A percentile compares a stretch with the other conserved stretches of the same genome.
Conservation (phyloP, 2,888 invertebrate genomes). For the Helicoverpa assulta region DNA sequence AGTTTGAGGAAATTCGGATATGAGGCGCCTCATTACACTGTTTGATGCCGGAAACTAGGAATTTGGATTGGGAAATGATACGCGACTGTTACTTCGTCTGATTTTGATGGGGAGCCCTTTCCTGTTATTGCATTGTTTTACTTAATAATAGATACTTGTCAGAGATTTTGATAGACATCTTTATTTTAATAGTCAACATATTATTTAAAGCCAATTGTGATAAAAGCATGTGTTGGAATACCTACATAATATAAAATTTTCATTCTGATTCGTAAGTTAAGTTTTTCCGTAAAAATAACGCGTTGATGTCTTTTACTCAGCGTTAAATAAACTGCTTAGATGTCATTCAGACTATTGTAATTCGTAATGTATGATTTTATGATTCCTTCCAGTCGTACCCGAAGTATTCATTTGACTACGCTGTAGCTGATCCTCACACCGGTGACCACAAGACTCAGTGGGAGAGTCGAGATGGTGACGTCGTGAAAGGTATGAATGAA, state of each 20-base stretch:
- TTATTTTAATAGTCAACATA: too few relatives aligned
- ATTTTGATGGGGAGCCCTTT: slow-evolving; percentile 11
- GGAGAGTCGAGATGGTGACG: slow-evolving; percentile 91
- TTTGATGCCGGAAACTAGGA: slow-evolving; percentile 37
- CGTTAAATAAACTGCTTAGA: neutral
- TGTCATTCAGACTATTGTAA: neutral
- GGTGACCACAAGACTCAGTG: slow-evolving; percentile 91
- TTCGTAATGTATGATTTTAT: neutral
- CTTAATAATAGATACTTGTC: too few relatives aligned
- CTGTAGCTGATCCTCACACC: slow-evolving; percentile 91
- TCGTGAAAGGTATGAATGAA: slow-evolving; percentile 85
- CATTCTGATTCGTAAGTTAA: too few relatives aligned
- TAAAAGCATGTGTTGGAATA: too few relatives aligned
- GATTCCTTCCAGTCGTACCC: slow-evolving; percentile 87
- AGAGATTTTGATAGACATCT: too few relatives aligned
- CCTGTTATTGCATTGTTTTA: too few relatives aligned
- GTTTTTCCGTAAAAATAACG: neutral
- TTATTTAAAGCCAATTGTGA: too few relatives aligned
- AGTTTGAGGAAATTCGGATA: slow-evolving; percentile 50
- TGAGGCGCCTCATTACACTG: slow-evolving; percentile 55
- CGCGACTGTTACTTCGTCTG: slow-evolving; percentile 4
- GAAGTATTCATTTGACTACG: slow-evolving; percentile 91
- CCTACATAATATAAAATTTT: too few relatives aligned
- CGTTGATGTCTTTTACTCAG: neutral
- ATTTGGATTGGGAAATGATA: slow-evolving; percentile 41